These are phyloP conservation scores for Gadopsis marmoratus DNA, from an alignment of 2,797 vertebrate genomes.

Conservation along the genomic window DNA sequence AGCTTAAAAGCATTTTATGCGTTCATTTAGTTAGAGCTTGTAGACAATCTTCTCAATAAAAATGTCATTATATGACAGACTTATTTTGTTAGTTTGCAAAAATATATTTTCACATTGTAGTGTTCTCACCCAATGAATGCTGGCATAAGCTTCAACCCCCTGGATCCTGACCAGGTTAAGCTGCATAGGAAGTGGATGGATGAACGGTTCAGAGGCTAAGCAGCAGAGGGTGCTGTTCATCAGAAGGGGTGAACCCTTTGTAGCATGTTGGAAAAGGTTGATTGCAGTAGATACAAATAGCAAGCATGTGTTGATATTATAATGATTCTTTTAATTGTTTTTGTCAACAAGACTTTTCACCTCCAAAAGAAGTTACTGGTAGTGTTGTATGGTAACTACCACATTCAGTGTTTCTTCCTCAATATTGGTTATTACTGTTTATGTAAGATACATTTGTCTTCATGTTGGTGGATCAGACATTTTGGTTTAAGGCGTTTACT, in stretches of 20 bases:
- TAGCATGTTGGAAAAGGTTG: conserved; percentile 3
- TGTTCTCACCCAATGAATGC: conserved; percentile 20
- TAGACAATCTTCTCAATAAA: not conserved
- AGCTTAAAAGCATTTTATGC: not conserved
- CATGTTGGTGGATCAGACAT: not conserved
- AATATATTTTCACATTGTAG: not conserved
- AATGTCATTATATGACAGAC: not conserved
- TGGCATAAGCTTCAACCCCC: conserved; percentile 9
- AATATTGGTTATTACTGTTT: not conserved
- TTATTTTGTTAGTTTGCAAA: not conserved
- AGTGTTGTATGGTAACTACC: not conserved
- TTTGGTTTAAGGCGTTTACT: not conserved
- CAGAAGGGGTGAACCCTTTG: conserved; percentile 44
- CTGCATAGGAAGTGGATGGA: not conserved
- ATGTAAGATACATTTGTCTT: not conserved
- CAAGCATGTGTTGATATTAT: conserved; percentile 9
- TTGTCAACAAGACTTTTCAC: not conserved
- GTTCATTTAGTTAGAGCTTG: conserved; percentile 2
- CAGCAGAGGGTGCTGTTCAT: conserved; percentile 83
- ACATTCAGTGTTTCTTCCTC: conserved; percentile 8
- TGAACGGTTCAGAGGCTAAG: conserved; percentile 30
- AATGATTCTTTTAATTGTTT: not conserved
- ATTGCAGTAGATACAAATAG: conserved; percentile 9
- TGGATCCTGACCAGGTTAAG: conserved; percentile 5
- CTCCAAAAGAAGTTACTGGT: not conserved